A percentile compares a stretch with the other conserved stretches of the same genome.
These are phyloP conservation scores for Hartigia nigra DNA, from an alignment of 2,888 invertebrate genomes.

Conservation along the genomic window DNA sequence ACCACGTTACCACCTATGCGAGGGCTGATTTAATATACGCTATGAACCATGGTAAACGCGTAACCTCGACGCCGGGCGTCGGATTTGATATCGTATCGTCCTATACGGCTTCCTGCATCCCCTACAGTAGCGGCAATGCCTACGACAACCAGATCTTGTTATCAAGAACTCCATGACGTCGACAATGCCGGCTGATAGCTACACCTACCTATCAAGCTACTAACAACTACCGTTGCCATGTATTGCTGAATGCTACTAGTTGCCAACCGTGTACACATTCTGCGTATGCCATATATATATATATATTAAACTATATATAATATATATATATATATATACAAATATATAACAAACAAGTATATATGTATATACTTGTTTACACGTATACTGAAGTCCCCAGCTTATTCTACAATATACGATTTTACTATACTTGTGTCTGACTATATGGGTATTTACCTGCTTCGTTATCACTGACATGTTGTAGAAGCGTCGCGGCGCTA, in stretches of 20 bases:
- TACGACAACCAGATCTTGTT: neutral
- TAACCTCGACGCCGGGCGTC: neutral
- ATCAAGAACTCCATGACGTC: neutral
- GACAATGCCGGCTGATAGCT: neutral
- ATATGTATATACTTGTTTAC: neutral
- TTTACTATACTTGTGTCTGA: neutral
- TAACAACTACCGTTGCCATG: neutral
- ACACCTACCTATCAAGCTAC: neutral
- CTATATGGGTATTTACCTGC: too few relatives aligned
- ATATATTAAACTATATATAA: too few relatives aligned
- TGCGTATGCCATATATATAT: neutral
- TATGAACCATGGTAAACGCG: conserved; percentile 14
- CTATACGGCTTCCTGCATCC: neutral
- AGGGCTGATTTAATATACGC: conserved; percentile 32
- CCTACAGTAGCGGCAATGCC: neutral
- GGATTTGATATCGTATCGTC: neutral
- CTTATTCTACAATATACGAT: neutral
- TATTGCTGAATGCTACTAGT: neutral
- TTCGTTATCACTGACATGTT: neutral
- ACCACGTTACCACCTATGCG: neutral
- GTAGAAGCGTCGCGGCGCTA: neutral
- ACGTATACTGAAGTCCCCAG: neutral
- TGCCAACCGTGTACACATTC: neutral
- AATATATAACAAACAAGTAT: too few relatives aligned
- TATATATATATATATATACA: too few relatives aligned